Evolutionary conservation across 2,888 invertebrate species (phyloP).

Genomic region (Theristus sp.): DNA sequence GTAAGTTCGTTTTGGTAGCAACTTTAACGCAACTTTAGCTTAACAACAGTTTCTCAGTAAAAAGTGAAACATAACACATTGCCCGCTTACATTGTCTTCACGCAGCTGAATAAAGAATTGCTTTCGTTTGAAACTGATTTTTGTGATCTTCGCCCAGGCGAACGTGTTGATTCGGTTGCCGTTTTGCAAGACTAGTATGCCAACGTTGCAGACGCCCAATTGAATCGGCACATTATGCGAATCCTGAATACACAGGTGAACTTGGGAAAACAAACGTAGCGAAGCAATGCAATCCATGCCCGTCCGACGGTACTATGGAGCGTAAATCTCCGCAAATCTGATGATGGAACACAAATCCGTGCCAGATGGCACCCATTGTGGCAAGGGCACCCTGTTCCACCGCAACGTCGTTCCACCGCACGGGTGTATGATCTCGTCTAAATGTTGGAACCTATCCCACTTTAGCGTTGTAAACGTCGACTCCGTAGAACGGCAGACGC

Average conservation of each 20-base stretch:
- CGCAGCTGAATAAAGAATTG: conserved; percentile 90
- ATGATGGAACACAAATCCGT: no score
- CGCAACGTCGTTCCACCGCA: no score
- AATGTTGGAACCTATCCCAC: conserved; percentile 26
- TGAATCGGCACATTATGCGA: conserved; percentile 76
- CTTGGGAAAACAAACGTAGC: not conserved
- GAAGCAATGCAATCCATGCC: no score
- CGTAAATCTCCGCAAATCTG: no score
- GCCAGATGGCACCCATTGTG: no score
- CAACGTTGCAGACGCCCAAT: conserved; percentile 81
- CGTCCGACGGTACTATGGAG: no score
- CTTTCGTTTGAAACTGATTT: conserved; percentile 93
- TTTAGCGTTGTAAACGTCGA: conserved; percentile 61
- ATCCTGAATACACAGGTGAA: conserved; percentile 45
- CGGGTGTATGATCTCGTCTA: no score
- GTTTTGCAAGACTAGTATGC: conserved; percentile 59
- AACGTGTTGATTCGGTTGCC: conserved; percentile 14
- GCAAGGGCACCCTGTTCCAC: no score
- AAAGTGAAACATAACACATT: no score
- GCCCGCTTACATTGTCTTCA: conserved; percentile 53
- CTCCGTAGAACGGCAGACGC: conserved; percentile 82
- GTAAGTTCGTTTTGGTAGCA: no score
- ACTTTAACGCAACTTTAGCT: no score
- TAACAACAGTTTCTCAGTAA: no score
- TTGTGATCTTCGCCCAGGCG: conserved; percentile 66